Evolutionary conservation across 2,113 vertebrate species (phyloP).

Genomic region (Phoenicopterus ruber): DNA sequence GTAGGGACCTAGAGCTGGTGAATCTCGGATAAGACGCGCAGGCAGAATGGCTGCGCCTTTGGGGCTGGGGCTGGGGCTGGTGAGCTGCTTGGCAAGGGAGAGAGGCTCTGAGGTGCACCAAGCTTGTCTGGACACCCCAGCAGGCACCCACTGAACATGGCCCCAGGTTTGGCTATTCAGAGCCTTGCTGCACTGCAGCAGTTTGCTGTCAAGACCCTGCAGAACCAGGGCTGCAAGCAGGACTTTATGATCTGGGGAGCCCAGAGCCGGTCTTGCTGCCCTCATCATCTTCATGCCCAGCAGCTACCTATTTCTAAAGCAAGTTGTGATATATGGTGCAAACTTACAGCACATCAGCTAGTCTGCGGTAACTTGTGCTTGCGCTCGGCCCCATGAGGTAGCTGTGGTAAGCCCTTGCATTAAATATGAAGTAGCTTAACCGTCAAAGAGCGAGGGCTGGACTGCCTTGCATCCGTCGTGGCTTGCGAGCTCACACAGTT

Average conservation of each 20-base stretch:
- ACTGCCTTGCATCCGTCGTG: not conserved
- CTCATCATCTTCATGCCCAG: not conserved
- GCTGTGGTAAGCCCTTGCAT: not conserved
- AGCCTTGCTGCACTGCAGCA: not conserved
- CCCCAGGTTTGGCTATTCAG: not conserved
- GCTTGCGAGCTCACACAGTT: not conserved
- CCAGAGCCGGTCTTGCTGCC: not conserved
- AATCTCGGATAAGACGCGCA: not conserved
- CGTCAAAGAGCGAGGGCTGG: not conserved
- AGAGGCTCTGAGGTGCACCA: not conserved
- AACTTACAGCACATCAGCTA: not conserved
- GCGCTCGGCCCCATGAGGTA: not conserved
- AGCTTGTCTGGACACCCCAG: not conserved
- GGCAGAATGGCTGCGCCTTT: not conserved
- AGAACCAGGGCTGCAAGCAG: not conserved
- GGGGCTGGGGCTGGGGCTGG: not conserved
- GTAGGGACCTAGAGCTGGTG: not conserved
- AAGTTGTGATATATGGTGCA: not conserved
- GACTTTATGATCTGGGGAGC: not conserved
- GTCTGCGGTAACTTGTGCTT: not conserved
- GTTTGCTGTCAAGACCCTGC: not conserved
- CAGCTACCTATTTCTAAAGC: not conserved
- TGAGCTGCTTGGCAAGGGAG: not conserved
- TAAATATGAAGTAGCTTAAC: slow-evolving; percentile 8
- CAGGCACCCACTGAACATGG: not conserved